phyloP scores from a whole-genome alignment of 2,113 vertebrate genomes.

The Meriones unguiculatus region DNA sequence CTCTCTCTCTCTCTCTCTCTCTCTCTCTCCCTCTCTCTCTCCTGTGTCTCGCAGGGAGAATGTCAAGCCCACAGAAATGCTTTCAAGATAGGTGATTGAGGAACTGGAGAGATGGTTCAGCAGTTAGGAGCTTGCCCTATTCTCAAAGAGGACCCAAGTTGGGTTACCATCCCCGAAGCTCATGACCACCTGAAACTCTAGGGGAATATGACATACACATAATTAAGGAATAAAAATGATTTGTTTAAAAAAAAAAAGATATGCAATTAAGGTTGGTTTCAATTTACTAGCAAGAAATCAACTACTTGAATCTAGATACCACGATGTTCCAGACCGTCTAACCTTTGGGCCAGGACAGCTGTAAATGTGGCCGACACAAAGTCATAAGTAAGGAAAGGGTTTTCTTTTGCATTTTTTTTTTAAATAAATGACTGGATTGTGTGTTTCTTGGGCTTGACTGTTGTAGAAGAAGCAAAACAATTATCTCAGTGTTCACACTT shows the following conservation, averaged over 20 bases:
- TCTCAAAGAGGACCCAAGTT: no score
- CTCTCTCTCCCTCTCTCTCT: background rate
- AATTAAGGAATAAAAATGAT: background rate
- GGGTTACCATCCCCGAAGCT: no score
- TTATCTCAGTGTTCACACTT: background rate
- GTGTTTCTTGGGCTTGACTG: background rate
- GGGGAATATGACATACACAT: no score
- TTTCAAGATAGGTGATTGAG: background rate
- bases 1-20: no score
- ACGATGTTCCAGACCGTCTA: background rate
- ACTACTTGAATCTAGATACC: background rate
- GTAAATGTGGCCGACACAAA: background rate
- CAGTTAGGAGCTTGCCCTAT: background rate
- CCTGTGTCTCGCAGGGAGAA: fast-evolving
- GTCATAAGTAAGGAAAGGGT: background rate
- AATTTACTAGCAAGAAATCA: background rate
- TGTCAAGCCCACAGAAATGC: background rate
- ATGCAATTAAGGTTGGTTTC: background rate
- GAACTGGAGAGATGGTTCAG: background rate
- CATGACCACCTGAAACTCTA: background rate
- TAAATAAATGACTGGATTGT: background rate
- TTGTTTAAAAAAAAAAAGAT: background rate
- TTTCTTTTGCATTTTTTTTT: background rate
- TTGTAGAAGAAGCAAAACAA: background rate
- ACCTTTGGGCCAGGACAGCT: background rate